Base-by-base conservation (phyloP, 2,888 invertebrate species). In the Graphium colonna region DNA sequence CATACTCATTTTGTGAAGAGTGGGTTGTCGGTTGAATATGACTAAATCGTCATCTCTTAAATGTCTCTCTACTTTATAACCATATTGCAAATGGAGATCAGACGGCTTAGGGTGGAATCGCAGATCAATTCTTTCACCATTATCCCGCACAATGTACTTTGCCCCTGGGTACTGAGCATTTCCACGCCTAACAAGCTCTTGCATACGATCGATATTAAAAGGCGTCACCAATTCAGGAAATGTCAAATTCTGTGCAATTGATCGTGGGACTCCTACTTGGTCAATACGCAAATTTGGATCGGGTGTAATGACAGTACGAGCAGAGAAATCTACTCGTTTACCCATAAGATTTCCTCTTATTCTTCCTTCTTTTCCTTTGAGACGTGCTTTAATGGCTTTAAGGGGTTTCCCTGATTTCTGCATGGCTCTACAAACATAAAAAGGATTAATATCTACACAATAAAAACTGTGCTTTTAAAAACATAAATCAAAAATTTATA, bases 1-100 rank as follows among this genome's bases (percentile, higher is more conserved):
- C 99, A 99, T 99, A 94, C 97, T 97, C 99, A 99, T 99, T 89
- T 99, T 99, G 90, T 99, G 99, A 3, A 99, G 92, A 1, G 99
- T 99, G 0, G 99, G 99, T 79, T 99, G 99, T 61, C 99, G 95
- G 90, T 99, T 99, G 92, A 99, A 99, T 63, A 99, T 98, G 13
- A 99, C 97, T 60, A 98, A 92, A 87, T 99, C 99, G 57, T 98
- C 98, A 79, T 99, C 99, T 59, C 98, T 93, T 77, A 99, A 95
- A 84, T 99, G 99, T 33, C 99, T 90, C 78, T 99, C 99, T 0
- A 99, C 98, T 82, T 95, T 96, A 76, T 98, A 98, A 38, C 98
- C 98, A 77, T 96, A 97, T 77, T 98, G 98, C 59, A 99, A 90
- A 92, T 98, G 98, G 55, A 99, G 91, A 90, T 99, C 98, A 10